These are phyloP conservation scores for Temnothorax unifasciatus DNA, from an alignment of 2,888 invertebrate species.

Conservation along the genomic window DNA sequence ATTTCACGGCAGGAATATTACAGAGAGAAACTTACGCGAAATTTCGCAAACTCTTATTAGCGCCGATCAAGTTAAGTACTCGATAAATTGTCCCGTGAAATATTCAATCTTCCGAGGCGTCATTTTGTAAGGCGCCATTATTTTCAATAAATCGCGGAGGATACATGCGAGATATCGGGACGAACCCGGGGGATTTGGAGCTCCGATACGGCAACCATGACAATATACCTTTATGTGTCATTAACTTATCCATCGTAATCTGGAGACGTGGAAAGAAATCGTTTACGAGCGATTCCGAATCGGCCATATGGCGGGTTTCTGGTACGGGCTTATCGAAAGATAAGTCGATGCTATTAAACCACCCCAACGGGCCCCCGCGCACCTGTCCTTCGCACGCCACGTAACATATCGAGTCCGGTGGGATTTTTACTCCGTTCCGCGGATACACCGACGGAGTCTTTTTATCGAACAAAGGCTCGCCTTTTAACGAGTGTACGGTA, in stretches of 20 bases:
- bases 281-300: constrained; percentile 65
- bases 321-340: constrained; percentile 76
- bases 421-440: constrained; percentile 63
- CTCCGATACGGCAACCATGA: constrained; percentile 50
- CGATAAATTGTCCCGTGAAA: background rate
- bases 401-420: constrained; percentile 63
- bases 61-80: constrained; percentile 7
- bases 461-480: constrained; percentile 71
- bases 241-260: constrained; percentile 60
- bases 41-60: constrained; percentile 38
- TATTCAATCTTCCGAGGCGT: background rate
- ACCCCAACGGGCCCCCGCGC: constrained; percentile 60
- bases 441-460: constrained; percentile 57
- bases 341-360: constrained; percentile 79
- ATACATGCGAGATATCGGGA: background rate
- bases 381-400: constrained; percentile 73
- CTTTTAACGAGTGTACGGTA: constrained; percentile 70
- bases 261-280: constrained; percentile 63
- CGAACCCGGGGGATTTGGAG: constrained; percentile 6
- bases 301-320: constrained; percentile 76
- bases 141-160: background rate
- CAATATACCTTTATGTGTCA: constrained; percentile 53
- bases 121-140: constrained; percentile 5
- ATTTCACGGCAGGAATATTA: constrained; percentile 12
- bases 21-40: constrained; percentile 20